Percentiles rank a stretch among this genome's conserved stretches.
Conservation (phyloP, 1,140 invertebrate genomes). For the Ectropis grisescens region DNA sequence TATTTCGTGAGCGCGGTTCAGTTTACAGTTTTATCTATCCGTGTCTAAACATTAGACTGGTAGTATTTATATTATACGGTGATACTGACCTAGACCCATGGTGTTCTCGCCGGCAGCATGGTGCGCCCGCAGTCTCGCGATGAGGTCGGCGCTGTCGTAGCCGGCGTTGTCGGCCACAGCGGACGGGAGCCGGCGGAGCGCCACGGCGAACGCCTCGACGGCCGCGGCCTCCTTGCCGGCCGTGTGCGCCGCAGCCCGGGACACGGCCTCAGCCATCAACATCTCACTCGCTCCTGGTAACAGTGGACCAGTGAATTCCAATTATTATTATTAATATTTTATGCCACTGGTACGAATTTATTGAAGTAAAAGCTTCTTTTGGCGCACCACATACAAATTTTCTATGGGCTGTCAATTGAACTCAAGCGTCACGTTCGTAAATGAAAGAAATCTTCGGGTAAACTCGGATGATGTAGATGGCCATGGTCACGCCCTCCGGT, state of each 20-base stretch:
- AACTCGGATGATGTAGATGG: no score
- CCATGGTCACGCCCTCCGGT: no score
- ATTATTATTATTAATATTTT: background rate
- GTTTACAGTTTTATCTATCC: no score
- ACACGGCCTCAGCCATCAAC: constrained; percentile 95
- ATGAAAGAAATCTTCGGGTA: no score
- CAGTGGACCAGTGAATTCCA: background rate
- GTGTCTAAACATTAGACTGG: no score
- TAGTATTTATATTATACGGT: no score
- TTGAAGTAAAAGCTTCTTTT: no score
- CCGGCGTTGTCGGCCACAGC: constrained; percentile 99
- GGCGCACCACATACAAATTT: no score
- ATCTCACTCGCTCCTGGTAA: constrained; percentile 93
- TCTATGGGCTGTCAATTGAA: no score
- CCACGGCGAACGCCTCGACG: constrained; percentile 95
- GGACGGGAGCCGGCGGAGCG: constrained; percentile 90
- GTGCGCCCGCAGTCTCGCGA: constrained; percentile 90
- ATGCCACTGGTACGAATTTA: no score
- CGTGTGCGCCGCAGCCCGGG: constrained; percentile 86
- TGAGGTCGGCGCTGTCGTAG: constrained; percentile 95
- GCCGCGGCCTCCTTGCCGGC: constrained; percentile 97
- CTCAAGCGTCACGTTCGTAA: no score
- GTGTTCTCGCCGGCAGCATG: constrained; percentile 85
- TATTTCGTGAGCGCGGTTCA: no score
- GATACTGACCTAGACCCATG: constrained; percentile 85